Percentiles rank a stretch among this genome's conserved stretches.
phyloP scores from a whole-genome alignment of 2,113 vertebrate genomes.

The Gymnobelideus leadbeateri region DNA sequence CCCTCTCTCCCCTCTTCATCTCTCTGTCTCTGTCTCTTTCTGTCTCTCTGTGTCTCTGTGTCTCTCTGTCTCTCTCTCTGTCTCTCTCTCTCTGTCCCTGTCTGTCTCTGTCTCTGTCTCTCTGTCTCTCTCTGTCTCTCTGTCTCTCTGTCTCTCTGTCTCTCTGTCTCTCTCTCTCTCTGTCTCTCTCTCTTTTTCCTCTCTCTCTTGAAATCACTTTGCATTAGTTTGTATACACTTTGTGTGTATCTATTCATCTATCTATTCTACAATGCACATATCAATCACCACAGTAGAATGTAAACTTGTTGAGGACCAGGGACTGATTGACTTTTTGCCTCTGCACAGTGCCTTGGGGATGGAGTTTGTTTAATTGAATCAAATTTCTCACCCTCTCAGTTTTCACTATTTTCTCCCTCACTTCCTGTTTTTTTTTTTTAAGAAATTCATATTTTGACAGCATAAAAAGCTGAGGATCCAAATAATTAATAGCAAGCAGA shows the following conservation, averaged over 20 bases:
- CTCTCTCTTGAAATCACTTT: not conserved
- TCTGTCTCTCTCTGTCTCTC: too few species aligned
- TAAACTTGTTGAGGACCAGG: not conserved
- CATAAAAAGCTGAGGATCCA: not conserved
- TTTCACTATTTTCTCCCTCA: not conserved
- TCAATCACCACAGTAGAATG: not conserved
- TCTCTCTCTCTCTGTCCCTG: not conserved
- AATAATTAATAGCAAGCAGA: not conserved
- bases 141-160: not conserved
- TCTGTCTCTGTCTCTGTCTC: too few species aligned
- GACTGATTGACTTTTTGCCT: not conserved
- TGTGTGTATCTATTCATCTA: not conserved
- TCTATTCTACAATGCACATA: not conserved
- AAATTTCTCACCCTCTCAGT: not conserved
- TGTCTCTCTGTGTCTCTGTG: not conserved
- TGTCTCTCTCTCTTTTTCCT: not conserved
- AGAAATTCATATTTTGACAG: not conserved
- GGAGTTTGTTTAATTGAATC: not conserved
- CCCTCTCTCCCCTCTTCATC: too few species aligned
- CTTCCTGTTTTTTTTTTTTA: not conserved
- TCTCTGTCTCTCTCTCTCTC: not conserved
- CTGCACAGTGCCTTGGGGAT: not conserved
- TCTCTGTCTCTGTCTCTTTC: too few species aligned
- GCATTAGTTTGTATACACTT: not conserved
- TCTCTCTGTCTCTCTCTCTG: too few species aligned